A percentile compares a stretch with the other conserved stretches of the same genome.
Conservation (phyloP, 2,888 invertebrate genomes). For the Caenorhabditis sulstoni region DNA sequence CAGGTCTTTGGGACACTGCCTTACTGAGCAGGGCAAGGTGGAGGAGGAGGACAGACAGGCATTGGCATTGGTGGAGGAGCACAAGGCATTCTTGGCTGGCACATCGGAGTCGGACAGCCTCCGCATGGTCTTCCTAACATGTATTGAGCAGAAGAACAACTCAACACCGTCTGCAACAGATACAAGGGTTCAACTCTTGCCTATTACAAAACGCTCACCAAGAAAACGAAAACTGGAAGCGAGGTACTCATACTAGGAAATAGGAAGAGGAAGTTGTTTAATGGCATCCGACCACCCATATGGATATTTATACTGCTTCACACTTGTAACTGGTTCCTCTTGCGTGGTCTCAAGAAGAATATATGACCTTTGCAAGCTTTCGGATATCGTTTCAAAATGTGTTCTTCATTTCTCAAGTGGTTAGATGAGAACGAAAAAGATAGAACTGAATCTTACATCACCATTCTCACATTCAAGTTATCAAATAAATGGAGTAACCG, state of each 20-base stretch:
- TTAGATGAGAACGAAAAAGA: background rate
- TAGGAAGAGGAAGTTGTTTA: constrained; percentile 18
- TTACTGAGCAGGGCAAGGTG: constrained; percentile 71
- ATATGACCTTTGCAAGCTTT: constrained; percentile 51
- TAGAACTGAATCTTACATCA: constrained; percentile 25
- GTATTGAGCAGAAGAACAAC: constrained; percentile 42
- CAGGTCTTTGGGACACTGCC: background rate
- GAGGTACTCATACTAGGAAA: constrained; percentile 47
- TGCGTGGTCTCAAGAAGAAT: constrained; percentile 37
- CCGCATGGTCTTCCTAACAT: constrained; percentile 48
- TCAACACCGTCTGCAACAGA: constrained; percentile 1
- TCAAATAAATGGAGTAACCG: too few relatives aligned
- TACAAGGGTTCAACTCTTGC: background rate
- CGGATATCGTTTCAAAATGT: constrained; percentile 40
- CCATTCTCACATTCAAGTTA: background rate
- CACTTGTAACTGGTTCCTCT: constrained; percentile 49
- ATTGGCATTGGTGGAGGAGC: constrained; percentile 62
- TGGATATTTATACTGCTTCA: constrained; percentile 57
- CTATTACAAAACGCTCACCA: constrained; percentile 18
- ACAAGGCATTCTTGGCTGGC: constrained; percentile 58
- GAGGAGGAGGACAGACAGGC: constrained; percentile 72
- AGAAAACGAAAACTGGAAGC: constrained; percentile 27
- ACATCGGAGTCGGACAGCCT: constrained; percentile 51
- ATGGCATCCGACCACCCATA: constrained; percentile 31
- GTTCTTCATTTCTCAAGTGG: constrained; percentile 46